phyloP scores from a whole-genome alignment of 2,888 invertebrate genomes.

The Leptopilina myrica region DNA sequence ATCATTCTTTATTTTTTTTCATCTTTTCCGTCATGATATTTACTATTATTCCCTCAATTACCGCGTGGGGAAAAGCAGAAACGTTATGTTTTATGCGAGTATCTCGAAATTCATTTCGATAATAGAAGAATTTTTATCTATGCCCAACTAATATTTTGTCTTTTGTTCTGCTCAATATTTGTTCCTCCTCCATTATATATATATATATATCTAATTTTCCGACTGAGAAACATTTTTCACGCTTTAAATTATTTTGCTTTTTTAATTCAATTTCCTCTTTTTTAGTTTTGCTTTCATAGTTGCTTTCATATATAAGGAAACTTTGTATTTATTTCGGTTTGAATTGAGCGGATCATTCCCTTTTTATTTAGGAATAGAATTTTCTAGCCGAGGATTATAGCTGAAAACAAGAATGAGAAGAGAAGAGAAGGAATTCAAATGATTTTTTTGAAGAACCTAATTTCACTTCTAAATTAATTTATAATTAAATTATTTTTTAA shows the following conservation, averaged over 20 bases:
- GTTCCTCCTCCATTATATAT: background rate
- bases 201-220: background rate
- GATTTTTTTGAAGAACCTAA: background rate
- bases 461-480: background rate
- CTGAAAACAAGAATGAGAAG: too few species aligned
- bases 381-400: too few species aligned
- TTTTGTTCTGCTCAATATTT: slow-evolving; percentile 14
- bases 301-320: too few species aligned
- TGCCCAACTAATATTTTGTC: background rate
- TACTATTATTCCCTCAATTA: slow-evolving; percentile 16
- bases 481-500: too few species aligned
- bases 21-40: slow-evolving; percentile 35
- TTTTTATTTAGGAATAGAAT: too few species aligned
- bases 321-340: too few species aligned
- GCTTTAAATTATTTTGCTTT: too few species aligned
- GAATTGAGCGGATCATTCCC: too few species aligned
- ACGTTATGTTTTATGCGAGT: slow-evolving; percentile 39
- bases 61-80: slow-evolving; percentile 46
- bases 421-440: too few species aligned
- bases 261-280: too few species aligned
- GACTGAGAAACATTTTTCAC: too few species aligned
- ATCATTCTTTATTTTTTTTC: background rate
- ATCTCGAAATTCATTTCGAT: background rate
- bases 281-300: too few species aligned
- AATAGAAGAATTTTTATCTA: slow-evolving; percentile 25